Evolutionary conservation across 2,113 vertebrate species (phyloP).

Genomic region (Crotalus tigris): DNA sequence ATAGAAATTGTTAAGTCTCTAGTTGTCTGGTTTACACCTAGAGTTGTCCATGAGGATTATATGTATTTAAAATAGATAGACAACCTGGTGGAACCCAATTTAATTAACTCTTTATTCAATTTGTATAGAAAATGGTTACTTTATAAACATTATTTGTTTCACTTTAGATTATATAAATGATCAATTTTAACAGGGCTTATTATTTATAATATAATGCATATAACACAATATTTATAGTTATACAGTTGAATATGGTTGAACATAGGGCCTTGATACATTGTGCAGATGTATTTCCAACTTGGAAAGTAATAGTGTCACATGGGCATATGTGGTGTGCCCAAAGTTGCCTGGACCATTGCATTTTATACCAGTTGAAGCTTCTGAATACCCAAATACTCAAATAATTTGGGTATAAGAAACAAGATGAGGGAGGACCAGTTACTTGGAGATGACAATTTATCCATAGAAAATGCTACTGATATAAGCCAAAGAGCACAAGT

Average conservation of each 20-base stretch:
- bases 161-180: background rate
- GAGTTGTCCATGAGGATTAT: background rate
- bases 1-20: background rate
- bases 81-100: background rate
- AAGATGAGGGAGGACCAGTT: background rate
- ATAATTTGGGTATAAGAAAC: background rate
- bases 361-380: background rate
- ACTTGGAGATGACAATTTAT: background rate
- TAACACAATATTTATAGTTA: background rate
- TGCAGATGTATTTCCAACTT: background rate
- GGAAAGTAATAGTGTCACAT: background rate
- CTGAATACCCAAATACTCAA: background rate
- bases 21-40: background rate
- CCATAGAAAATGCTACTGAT: background rate
- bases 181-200: background rate
- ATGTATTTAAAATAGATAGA: background rate
- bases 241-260: background rate
- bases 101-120: background rate
- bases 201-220: background rate
- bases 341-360: background rate
- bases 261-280: background rate
- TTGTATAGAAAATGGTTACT: background rate
- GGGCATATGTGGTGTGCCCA: background rate
- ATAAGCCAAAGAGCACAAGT: background rate
- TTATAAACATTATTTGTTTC: background rate